Conservation (phyloP, 2,113 vertebrate species). For the Lichenostomus cassidix region DNA sequence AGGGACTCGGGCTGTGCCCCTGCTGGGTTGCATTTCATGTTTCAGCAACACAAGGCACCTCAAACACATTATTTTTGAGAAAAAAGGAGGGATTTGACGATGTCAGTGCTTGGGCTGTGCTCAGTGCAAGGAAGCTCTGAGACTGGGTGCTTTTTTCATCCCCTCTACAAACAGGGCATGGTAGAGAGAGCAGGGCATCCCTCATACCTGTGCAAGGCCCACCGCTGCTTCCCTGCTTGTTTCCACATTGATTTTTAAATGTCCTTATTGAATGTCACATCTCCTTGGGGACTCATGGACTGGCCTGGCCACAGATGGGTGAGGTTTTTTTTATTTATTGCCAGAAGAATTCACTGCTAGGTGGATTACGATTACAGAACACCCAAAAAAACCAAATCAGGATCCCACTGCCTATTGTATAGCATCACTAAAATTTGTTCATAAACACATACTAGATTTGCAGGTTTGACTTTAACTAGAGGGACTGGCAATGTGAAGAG, state of each 20-base stretch:
- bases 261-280: neutral
- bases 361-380: neutral
- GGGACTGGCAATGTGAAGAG: neutral
- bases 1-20: neutral
- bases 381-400: neutral
- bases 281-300: fast-evolving
- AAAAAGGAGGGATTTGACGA: neutral
- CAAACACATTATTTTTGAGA: neutral
- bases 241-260: neutral
- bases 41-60: neutral
- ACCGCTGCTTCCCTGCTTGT: neutral
- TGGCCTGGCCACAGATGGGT: neutral
- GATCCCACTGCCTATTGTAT: neutral
- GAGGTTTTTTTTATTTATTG: neutral
- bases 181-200: fast-evolving
- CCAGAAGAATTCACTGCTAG: neutral
- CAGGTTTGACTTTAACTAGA: neutral
- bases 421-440: neutral
- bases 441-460: neutral
- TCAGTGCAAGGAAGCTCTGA: neutral
- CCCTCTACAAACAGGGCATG: fast-evolving
- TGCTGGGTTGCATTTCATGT: fast-evolving
- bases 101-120: neutral
- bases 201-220: neutral
- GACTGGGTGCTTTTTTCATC: neutral